Base-by-base conservation (phyloP, 1,140 invertebrate species). In the Onthophagus taurus region DNA sequence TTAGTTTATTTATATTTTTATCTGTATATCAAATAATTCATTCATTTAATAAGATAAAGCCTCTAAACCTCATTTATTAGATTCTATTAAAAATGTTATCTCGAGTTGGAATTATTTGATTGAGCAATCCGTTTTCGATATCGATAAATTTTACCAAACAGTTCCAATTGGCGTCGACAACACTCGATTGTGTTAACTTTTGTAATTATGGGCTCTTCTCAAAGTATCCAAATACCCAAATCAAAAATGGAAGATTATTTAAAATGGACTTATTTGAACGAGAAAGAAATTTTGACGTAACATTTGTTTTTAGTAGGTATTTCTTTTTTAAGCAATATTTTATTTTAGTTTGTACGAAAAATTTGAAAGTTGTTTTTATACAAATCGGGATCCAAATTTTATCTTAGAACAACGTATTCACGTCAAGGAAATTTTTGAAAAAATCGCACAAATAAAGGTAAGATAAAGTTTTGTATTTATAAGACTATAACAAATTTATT, bases 241-340 rank as follows among this genome's bases (percentile, higher is more conserved):
- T 70, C 74, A 31, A 35, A 67, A 14, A 47, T 78, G 16, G 67
- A 72, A 39, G 75, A 76, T 31, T 77, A 77, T 49, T 51, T 60
- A 0, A 55, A 67, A 9, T 49, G 77, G 23, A 75, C 75, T 0
- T 77, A 75, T 61, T 60, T 78, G 24, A 71, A 45, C 23, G 73
- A 70, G 61, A 58, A 60, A 9, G 74, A 78, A 64, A 75, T 78
- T 54, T 38, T 70, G 13, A 57, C 70, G 75, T 77, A 59, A 74
- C 71, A 66, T 52, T 48, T 37, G 39, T 23, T 26, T 35, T 24
- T 31, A 13, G 42, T 21, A 8, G 13, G 23, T 3, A 26, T 31
- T 3, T 14, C 50, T 51, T 24, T 2, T 23, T n/a, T n/a, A n/a
- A n/a, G n/a, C n/a, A n/a, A n/a, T n/a, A n/a, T n/a, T 34, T 44